A percentile compares a stretch with the other conserved stretches of the same genome.
Conservation (phyloP, 2,113 vertebrate species). For the Dromaius novaehollandiae region DNA sequence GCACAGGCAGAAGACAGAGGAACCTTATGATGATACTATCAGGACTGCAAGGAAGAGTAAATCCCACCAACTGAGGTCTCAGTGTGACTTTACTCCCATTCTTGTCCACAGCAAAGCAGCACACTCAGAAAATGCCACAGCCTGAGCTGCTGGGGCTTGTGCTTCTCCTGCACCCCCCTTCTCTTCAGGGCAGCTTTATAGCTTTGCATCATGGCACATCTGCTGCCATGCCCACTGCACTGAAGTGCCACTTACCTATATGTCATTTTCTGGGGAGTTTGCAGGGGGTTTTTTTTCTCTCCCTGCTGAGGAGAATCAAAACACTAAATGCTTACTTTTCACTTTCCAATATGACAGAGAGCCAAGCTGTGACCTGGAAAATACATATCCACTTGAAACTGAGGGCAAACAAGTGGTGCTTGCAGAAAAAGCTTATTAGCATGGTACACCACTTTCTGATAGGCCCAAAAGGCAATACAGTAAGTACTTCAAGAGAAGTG, state of each 20-base stretch:
- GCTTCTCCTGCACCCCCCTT: background rate
- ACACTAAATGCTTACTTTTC: background rate
- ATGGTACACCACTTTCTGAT: background rate
- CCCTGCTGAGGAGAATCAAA: background rate
- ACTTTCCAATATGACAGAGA: background rate
- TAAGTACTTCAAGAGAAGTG: background rate
- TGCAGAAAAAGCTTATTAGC: background rate
- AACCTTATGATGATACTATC: background rate
- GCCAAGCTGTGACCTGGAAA: background rate
- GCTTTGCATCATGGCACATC: background rate
- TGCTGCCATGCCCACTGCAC: background rate
- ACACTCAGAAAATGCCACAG: rapidly evolving
- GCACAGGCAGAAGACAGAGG: background rate
- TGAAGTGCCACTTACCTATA: background rate
- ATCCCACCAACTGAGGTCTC: background rate
- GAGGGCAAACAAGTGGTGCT: background rate
- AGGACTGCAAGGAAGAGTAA: background rate
- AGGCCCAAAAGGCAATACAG: background rate
- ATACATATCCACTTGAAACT: background rate
- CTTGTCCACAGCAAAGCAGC: background rate
- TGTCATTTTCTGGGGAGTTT: background rate
- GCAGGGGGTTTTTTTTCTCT: too few species aligned
- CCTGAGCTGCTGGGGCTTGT: too few species aligned
- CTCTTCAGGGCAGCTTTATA: background rate
- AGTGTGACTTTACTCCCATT: background rate